phyloP scores from a whole-genome alignment of 1,140 invertebrate species.

The Pemphigus obesinymphae region DNA sequence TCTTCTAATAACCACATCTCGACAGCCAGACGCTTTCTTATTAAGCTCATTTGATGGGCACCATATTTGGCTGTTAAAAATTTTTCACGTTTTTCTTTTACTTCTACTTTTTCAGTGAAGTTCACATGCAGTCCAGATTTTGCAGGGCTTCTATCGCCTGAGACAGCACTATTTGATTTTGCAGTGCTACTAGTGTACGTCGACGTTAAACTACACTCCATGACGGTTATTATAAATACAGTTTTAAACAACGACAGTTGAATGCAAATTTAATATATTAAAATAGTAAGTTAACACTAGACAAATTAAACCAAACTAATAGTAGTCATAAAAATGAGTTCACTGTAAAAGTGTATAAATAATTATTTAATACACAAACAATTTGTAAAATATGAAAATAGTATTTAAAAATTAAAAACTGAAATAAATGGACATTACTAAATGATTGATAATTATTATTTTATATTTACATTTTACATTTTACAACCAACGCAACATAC shows the following conservation, averaged over 20 bases:
- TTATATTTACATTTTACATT: no score
- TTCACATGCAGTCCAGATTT: conserved; percentile 78
- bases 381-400: not conserved
- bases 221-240: not conserved
- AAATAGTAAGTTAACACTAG: not conserved
- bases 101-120: conserved; percentile 79
- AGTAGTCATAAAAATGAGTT: not conserved
- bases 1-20: conserved; percentile 98
- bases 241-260: not conserved
- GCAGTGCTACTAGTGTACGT: conserved; percentile 33
- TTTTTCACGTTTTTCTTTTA: conserved; percentile 83
- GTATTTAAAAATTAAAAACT: not conserved
- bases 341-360: not conserved
- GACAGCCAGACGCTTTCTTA: conserved; percentile 85
- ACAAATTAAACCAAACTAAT: not conserved
- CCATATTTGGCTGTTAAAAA: conserved; percentile 96
- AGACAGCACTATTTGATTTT: not conserved
- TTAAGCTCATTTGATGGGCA: conserved; percentile 93
- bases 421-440: not conserved
- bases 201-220: conserved; percentile 44
- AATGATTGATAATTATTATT: not conserved
- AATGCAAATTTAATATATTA: not conserved
- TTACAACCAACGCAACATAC: not conserved
- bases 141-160: conserved; percentile 45
- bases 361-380: not conserved